Base-by-base conservation (phyloP, 2,888 invertebrate genomes). In the Spilosoma lubricipeda region DNA sequence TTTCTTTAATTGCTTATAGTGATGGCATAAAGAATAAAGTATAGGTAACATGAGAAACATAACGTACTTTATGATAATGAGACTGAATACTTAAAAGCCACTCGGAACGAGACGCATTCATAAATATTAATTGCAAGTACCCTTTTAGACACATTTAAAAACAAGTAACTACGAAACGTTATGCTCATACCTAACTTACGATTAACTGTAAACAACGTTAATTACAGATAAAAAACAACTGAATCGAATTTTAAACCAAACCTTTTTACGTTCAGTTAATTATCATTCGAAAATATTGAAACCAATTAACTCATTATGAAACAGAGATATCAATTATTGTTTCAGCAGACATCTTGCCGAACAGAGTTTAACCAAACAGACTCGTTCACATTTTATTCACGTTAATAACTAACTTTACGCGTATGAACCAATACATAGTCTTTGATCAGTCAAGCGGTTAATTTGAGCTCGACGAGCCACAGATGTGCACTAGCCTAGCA, bases 381-480 rank as follows among this genome's bases (percentile, higher is more conserved):
- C 76, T 63, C 27, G 67, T 67, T 74, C 59, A 81, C 79, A 74
- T 69, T 68, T 63, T 79, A 79, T 74, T 18, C 69, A 45, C 64
- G 67, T 66, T 78, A 82, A 76, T 79, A 81, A 70, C 78, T 78
- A 77, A 74, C 77, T 71, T 76, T 77, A 79, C 83, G 81, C 81
- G 82, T 85, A 69, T 71, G 72, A 77, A 70, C 78, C 75, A 80
- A 73, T 82, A 83, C 80, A 72, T 71, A 79, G 73, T 84, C 94
- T 95, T 95, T 95, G 95, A 95, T 94, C 94, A 84, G 70, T 85
- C 87, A 88, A 87, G 89, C 93, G 95, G 89, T 81, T 92, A 95
- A 95, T 95, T 94, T 91, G 90, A 88, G 88, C 88, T 79, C 89
- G 87, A 82, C 86, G 82, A 87, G 84, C 86, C 85, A 90, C 88